A percentile compares a stretch with the other conserved stretches of the same genome.
These are phyloP conservation scores for Lochmaea crataegi DNA, from an alignment of 2,888 invertebrate species.

Conservation along the genomic window DNA sequence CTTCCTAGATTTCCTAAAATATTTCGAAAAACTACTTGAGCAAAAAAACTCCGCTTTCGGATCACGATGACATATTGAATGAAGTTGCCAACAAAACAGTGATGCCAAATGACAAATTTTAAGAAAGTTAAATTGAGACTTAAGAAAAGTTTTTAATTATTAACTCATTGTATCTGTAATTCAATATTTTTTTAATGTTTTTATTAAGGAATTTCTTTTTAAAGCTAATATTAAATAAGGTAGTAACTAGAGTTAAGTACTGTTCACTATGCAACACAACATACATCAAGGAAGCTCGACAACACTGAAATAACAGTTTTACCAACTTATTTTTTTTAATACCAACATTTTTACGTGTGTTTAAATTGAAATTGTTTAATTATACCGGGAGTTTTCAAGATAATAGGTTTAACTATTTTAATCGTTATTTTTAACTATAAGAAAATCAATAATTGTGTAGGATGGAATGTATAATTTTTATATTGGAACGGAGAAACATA, in stretches of 20 bases:
- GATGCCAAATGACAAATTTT: slow-evolving; percentile 3
- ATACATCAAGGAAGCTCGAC: background rate
- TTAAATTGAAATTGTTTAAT: background rate
- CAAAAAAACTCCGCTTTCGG: background rate
- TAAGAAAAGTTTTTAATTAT: background rate
- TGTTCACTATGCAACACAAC: background rate
- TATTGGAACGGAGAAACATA: background rate
- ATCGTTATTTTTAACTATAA: background rate
- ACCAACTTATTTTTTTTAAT: background rate
- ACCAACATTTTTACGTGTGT: background rate
- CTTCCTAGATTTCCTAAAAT: slow-evolving; percentile 21
- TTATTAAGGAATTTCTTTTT: background rate
- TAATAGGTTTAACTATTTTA: background rate
- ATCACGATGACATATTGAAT: slow-evolving; percentile 19
- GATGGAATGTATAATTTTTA: background rate
- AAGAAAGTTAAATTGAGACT: background rate
- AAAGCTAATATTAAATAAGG: no score
- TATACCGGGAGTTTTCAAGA: background rate
- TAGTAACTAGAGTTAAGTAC: background rate
- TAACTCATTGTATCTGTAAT: no score
- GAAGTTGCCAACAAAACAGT: background rate
- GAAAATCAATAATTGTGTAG: background rate
- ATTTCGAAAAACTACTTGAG: slow-evolving; percentile 3
- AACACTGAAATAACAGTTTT: slow-evolving; percentile 4
- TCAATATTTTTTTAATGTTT: no score